Conservation (phyloP, 2,113 vertebrate species). For the Phodopus roborovskii region DNA sequence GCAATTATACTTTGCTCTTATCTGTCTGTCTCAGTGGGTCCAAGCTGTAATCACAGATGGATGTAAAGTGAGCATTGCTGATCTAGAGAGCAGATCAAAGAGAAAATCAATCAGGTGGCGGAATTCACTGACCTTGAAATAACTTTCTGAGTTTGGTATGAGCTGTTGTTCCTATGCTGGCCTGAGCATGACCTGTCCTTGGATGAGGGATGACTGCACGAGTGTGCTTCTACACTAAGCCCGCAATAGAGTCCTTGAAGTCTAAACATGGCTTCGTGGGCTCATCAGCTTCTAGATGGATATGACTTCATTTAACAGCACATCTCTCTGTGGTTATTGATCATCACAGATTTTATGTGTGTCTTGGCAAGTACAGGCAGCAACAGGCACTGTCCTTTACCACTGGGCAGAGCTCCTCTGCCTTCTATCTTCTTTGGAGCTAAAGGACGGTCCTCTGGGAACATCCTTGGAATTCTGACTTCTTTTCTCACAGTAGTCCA, state of each 20-base stretch:
- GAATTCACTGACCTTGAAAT: slow-evolving; percentile 31
- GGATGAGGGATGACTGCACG: neutral
- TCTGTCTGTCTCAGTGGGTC: neutral
- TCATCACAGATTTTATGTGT: neutral
- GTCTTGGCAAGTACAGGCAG: neutral
- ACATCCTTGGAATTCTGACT: neutral
- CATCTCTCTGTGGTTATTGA: neutral
- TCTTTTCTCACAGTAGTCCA: neutral
- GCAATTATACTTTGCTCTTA: neutral
- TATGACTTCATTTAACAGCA: neutral
- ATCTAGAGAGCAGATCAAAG: slow-evolving; percentile 42
- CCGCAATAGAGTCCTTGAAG: neutral
- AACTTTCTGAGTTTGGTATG: neutral
- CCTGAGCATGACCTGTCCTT: neutral
- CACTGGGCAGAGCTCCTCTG: neutral
- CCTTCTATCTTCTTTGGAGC: neutral
- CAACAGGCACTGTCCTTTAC: neutral
- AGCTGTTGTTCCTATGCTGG: neutral
- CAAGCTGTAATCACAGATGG: neutral
- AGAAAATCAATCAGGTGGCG: neutral
- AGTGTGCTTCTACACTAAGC: neutral
- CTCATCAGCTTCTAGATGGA: neutral
- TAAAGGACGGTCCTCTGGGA: neutral
- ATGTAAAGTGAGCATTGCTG: neutral
- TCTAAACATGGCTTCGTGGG: neutral